Conservation (phyloP, 1,140 invertebrate species). For the Dendrolimus kikuchii region DNA sequence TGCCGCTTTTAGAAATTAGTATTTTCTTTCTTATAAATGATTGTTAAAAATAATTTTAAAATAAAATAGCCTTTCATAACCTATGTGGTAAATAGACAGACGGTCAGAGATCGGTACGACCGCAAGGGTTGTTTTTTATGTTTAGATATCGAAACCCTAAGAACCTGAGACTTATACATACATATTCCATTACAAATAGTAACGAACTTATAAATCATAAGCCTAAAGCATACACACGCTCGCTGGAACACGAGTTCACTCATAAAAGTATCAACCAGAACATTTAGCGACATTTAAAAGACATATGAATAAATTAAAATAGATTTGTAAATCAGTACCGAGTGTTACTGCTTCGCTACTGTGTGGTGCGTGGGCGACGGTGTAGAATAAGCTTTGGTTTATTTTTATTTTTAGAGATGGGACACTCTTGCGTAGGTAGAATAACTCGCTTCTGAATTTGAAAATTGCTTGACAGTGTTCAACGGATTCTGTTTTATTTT, state of each 20-base stretch:
- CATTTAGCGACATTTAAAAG: slow-evolving; percentile 8
- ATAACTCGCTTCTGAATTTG: background rate
- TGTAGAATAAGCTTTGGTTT: too few relatives aligned
- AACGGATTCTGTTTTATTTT: too few relatives aligned
- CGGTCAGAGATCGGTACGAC: too few relatives aligned
- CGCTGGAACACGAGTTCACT: slow-evolving; percentile 1
- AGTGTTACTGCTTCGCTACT: slow-evolving; percentile 5
- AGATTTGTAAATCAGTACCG: slow-evolving; percentile 18
- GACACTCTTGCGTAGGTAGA: background rate
- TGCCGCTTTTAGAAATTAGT: too few relatives aligned
- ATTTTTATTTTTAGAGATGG: too few relatives aligned
- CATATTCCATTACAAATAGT: background rate
- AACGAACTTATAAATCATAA: background rate
- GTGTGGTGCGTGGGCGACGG: slow-evolving; percentile 12
- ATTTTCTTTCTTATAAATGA: too few relatives aligned
- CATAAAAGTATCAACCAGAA: slow-evolving; percentile 22
- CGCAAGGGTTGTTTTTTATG: too few relatives aligned
- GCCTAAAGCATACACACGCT: background rate
- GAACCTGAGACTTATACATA: background rate
- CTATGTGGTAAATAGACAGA: too few relatives aligned
- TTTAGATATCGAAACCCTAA: too few relatives aligned
- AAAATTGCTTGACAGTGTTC: too few relatives aligned
- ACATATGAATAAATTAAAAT: slow-evolving; percentile 16
- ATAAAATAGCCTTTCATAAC: too few relatives aligned
- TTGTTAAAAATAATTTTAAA: too few relatives aligned